These are phyloP conservation scores for Mycetomoellerius zeteki DNA, from an alignment of 1,140 invertebrate genomes.

Conservation along the genomic window DNA sequence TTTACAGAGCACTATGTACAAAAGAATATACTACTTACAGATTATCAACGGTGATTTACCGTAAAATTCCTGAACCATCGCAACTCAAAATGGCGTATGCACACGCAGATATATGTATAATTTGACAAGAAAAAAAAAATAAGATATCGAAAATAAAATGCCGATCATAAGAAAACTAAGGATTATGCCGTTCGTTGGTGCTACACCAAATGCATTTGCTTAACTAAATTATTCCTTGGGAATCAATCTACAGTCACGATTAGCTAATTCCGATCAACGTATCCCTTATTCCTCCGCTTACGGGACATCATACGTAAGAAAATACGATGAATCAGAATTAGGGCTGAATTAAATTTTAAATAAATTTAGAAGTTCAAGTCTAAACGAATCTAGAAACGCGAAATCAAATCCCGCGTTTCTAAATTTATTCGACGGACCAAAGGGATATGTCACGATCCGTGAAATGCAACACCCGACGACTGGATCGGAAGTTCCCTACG, in stretches of 20 bases:
- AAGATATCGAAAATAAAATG: conserved; percentile 15
- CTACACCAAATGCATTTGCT: conserved; percentile 46
- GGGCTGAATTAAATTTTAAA: not conserved
- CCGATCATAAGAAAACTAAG: conserved; percentile 34
- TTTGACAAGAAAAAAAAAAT: conserved; percentile 85
- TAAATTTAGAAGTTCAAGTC: conserved; percentile 2
- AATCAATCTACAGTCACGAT: not conserved
- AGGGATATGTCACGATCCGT: conserved; percentile 54
- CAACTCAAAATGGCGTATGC: conserved; percentile 68
- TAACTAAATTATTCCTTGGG: conserved; percentile 28
- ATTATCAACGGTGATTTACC: conserved; percentile 36
- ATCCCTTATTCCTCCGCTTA: not conserved
- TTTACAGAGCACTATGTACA: conserved; percentile 27
- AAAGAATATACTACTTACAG: conserved; percentile 51
- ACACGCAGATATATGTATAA: conserved; percentile 67
- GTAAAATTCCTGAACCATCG: conserved; percentile 53
- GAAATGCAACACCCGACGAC: conserved; percentile 21
- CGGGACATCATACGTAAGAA: not conserved
- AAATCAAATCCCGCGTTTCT: not conserved
- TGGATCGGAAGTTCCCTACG: not conserved
- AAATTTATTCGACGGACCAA: conserved; percentile 34
- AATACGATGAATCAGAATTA: not conserved
- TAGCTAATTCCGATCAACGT: not conserved
- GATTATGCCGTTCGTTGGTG: conserved; percentile 19
- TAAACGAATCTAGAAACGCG: not conserved